Conservation (phyloP, 2,113 vertebrate species). For the Anarhynchus alexandrinus region DNA sequence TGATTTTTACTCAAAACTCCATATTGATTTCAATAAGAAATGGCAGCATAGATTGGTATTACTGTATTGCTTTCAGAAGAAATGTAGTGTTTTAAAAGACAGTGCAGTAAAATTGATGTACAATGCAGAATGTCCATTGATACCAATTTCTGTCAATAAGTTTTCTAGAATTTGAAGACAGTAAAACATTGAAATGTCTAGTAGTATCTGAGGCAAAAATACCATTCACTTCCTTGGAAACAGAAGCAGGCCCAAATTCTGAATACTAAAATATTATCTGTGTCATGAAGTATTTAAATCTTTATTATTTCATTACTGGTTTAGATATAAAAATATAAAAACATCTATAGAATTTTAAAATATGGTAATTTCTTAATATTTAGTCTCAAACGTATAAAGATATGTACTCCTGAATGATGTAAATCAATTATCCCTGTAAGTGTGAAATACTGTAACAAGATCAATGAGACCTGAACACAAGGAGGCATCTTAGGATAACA, state of each 20-base stretch:
- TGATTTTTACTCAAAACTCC: not conserved
- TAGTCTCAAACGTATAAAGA: not conserved
- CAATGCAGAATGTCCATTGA: not conserved
- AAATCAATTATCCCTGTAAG: slow-evolving; percentile 31
- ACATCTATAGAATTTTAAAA: not conserved
- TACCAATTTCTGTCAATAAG: not conserved
- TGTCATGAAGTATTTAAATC: not conserved
- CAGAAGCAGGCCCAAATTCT: not conserved
- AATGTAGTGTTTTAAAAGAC: not conserved
- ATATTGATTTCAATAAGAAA: not conserved
- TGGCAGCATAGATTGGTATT: not conserved
- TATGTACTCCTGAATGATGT: not conserved
- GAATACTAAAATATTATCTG: not conserved
- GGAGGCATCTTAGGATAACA: slow-evolving; percentile 72
- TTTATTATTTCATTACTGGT: not conserved
- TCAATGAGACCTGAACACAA: slow-evolving; percentile 65
- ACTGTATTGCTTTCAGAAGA: not conserved
- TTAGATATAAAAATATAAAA: not conserved
- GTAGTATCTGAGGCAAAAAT: not conserved
- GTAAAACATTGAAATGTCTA: not conserved
- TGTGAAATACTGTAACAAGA: slow-evolving; percentile 51
- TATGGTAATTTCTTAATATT: not conserved
- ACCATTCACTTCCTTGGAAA: slow-evolving; percentile 14
- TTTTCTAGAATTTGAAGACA: not conserved
- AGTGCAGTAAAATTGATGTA: not conserved